Percentiles rank a stretch among this genome's conserved stretches.
Evolutionary conservation across 2,888 invertebrate genomes (phyloP).

Genomic region (Melipona beecheii): DNA sequence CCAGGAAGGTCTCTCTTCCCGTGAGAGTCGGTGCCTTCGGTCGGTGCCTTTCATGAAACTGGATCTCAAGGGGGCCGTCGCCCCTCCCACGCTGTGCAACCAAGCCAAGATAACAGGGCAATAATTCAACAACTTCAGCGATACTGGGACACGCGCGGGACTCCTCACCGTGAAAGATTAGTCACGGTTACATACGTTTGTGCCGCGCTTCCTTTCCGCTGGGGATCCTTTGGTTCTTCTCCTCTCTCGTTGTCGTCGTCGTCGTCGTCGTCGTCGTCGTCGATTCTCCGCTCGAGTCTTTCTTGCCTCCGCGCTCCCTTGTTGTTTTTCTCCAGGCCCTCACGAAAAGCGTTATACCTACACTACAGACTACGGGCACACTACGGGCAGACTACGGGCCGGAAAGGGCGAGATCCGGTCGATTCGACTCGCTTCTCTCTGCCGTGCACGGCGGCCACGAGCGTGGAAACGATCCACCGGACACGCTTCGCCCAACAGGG

Average conservation of each 20-base stretch:
- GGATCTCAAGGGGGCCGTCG: constrained; percentile 76
- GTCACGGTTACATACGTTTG: constrained; percentile 74
- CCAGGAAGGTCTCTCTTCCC: constrained; percentile 46
- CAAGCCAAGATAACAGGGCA: constrained; percentile 79
- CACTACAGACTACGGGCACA: not conserved
- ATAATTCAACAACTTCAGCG: constrained; percentile 81
- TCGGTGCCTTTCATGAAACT: constrained; percentile 83
- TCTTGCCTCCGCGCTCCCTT: constrained; percentile 1
- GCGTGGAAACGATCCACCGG: constrained; percentile 65
- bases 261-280: constrained; percentile 1
- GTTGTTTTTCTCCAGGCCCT: constrained; percentile 18
- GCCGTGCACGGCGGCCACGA: constrained; percentile 42
- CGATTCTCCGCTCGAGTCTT: not conserved
- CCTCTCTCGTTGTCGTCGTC: not conserved
- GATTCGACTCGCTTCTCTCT: constrained; percentile 45
- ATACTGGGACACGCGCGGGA: constrained; percentile 73
- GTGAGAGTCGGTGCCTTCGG: constrained; percentile 62
- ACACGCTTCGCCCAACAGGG: constrained; percentile 50
- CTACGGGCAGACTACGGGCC: constrained; percentile 9
- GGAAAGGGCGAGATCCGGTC: constrained; percentile 53
- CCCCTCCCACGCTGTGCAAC: constrained; percentile 75
- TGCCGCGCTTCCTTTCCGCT: constrained; percentile 54
- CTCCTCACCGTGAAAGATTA: constrained; percentile 76
- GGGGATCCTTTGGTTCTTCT: constrained; percentile 15
- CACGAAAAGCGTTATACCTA: constrained; percentile 42